Conservation (phyloP, 2,113 vertebrate species). For the Cinclus mexicanus region DNA sequence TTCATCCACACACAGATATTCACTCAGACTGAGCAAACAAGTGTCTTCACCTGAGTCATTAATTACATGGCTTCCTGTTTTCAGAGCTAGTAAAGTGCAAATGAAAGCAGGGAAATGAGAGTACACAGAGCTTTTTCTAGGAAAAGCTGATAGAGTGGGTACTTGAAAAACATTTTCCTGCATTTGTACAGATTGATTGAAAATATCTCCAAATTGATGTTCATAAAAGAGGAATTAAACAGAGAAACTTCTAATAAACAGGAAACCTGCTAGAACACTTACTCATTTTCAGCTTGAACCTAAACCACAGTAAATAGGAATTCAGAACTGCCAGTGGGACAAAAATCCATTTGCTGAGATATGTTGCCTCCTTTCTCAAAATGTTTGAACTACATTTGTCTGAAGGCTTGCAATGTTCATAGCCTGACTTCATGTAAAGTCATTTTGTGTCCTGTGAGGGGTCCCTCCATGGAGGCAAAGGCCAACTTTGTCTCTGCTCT, state of each 20-base stretch:
- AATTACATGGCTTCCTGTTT: conserved; percentile 50
- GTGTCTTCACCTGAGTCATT: not conserved
- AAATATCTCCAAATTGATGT: conserved; percentile 55
- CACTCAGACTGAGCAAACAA: not conserved
- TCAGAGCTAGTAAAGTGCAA: conserved; percentile 33
- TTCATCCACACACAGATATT: not conserved
- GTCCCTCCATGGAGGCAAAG: not conserved
- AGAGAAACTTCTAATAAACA: conserved; percentile 36
- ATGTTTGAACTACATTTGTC: not conserved
- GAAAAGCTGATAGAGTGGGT: conserved; percentile 17
- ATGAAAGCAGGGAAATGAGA: not conserved
- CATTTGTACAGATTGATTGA: conserved; percentile 1
- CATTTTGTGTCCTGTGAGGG: not conserved
- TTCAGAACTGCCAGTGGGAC: not conserved
- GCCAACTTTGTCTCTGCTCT: not conserved
- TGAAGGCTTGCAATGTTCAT: not conserved
- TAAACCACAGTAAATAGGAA: not conserved
- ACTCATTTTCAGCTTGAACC: not conserved
- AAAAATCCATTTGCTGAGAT: not conserved
- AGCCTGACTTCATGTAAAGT: not conserved
- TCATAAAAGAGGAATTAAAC: conserved; percentile 45
- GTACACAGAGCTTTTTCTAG: conserved; percentile 43
- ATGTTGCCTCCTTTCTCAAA: not conserved
- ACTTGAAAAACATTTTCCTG: conserved; percentile 53
- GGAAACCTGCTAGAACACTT: conserved; percentile 19